Percentiles rank a stretch among this genome's conserved stretches.
Evolutionary conservation across 2,113 vertebrate species (phyloP).

Genomic region (Phrynocephalus versicolor): DNA sequence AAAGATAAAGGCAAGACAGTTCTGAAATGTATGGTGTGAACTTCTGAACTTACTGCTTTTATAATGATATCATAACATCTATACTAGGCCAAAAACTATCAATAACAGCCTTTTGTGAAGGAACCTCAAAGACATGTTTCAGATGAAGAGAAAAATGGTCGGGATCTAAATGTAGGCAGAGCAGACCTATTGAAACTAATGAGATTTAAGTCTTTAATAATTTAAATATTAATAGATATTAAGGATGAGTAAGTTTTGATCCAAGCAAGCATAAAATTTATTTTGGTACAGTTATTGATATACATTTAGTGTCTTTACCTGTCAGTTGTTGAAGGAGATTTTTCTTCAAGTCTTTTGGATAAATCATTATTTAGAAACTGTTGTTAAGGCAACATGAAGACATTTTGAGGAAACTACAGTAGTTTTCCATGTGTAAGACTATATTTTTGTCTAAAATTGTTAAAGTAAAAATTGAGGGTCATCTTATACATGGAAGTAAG

Average conservation of each 20-base stretch:
- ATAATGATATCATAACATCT: slow-evolving; percentile 13
- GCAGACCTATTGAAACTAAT: background rate
- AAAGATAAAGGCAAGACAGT: slow-evolving; percentile 21
- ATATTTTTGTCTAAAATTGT: too few relatives aligned
- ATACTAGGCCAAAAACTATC: background rate
- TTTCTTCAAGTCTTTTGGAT: background rate
- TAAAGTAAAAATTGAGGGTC: too few relatives aligned
- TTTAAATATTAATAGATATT: background rate
- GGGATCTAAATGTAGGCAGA: background rate
- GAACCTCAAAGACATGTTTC: background rate
- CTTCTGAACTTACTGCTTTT: slow-evolving; percentile 15
- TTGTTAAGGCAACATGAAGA: background rate
- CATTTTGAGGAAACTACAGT: too few relatives aligned
- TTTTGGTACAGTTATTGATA: background rate
- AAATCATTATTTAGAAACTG: background rate
- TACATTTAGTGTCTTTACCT: background rate
- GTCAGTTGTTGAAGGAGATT: background rate
- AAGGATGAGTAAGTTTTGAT: background rate
- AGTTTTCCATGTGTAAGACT: too few relatives aligned
- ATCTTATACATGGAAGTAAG: too few relatives aligned
- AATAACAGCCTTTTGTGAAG: background rate
- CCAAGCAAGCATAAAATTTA: background rate
- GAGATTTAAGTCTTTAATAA: background rate
- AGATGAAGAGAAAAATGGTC: background rate
- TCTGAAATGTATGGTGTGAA: background rate